phyloP scores from a whole-genome alignment of 2,888 invertebrate genomes.

The Allygus modestus region DNA sequence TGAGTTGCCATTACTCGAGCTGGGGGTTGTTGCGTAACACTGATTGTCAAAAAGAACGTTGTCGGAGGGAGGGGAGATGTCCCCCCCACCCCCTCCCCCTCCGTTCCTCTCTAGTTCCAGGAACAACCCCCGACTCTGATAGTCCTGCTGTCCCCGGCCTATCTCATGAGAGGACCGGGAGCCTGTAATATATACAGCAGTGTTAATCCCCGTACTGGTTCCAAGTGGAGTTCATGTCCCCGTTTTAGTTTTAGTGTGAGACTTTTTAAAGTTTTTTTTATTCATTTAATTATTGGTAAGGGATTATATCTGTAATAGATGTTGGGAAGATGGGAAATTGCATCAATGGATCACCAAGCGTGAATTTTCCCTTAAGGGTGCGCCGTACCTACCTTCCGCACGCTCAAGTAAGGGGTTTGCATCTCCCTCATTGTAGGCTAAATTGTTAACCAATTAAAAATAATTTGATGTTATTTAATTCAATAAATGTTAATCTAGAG shows the following conservation, averaged over 20 bases:
- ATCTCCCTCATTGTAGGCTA: too few species aligned
- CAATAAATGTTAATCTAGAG: too few species aligned
- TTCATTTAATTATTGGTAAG: too few species aligned
- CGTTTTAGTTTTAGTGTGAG: background rate
- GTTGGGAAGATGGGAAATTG: too few species aligned
- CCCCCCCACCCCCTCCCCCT: slow-evolving; percentile 76
- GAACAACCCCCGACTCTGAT: slow-evolving; percentile 80
- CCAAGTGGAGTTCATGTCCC: background rate
- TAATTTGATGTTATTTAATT: too few species aligned
- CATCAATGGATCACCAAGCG: too few species aligned
- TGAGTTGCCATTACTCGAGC: slow-evolving; percentile 94
- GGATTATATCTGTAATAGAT: too few species aligned
- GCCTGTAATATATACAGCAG: slow-evolving; percentile 70
- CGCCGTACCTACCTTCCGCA: too few species aligned
- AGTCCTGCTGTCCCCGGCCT: slow-evolving; percentile 79
- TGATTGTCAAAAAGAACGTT: slow-evolving; percentile 97
- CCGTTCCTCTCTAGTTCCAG: slow-evolving; percentile 86
- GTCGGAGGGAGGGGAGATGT: slow-evolving; percentile 92
- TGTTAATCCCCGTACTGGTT: slow-evolving; percentile 10
- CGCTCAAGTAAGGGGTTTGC: too few species aligned
- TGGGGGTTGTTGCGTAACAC: slow-evolving; percentile 96
- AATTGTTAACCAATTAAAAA: too few species aligned
- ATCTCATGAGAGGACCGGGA: slow-evolving; percentile 85
- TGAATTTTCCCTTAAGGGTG: too few species aligned
- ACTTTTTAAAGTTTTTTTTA: too few species aligned